Evolutionary conservation across 1,140 invertebrate genomes (phyloP), one percentile per base, ranked within the genome.

Genomic region (Ditylenchus dipsaci): DNA sequence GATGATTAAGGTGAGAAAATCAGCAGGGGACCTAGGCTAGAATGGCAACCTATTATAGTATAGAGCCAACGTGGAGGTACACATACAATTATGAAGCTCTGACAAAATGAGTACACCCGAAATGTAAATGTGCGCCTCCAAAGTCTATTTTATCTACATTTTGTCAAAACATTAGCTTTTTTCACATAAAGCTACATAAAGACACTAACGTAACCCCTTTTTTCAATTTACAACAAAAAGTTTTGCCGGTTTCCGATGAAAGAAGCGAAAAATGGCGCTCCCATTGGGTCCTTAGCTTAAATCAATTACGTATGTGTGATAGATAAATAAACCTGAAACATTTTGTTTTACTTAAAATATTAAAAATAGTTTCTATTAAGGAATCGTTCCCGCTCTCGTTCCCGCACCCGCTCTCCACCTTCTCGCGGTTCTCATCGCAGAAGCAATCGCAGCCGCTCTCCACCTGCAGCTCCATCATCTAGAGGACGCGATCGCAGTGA

Each of bases 351-450:
- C 23, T 53, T 29, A 1, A 21, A 43, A 3, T 13, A 26, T 33
- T 33, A 5, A 29, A 43, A 7, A 26, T 3, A 29, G 13, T 56
- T 56, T 3, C 29, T 5, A 23, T 61, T 61, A 7, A 61, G 59
- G 38, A 30, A 61, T n/a, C 59, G 59, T 43, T 61, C 66, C 3
- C 67, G 33, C 29, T 33, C 47, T 33, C 68, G 68, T 17, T 70
- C 68, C 9, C 68, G 68, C 15, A 70, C 68, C 59, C 66, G 68
- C 13, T 70, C 68, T 49, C 68, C 68, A 42, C 67, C 67, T 15
- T 63, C 42, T 11, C 66, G 66, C 30, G 43, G 57, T 26, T 58
- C 57, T 21, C 62, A 56, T 0, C 65, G 58, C 47, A 58, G 38
- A 15, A 61, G 67, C 5, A 67, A 61, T 1, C 67, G 67, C 21